A percentile compares a stretch with the other conserved stretches of the same genome.
These are phyloP conservation scores for Xiphophorus couchianus DNA, from an alignment of 2,113 vertebrate species.

Conservation along the genomic window DNA sequence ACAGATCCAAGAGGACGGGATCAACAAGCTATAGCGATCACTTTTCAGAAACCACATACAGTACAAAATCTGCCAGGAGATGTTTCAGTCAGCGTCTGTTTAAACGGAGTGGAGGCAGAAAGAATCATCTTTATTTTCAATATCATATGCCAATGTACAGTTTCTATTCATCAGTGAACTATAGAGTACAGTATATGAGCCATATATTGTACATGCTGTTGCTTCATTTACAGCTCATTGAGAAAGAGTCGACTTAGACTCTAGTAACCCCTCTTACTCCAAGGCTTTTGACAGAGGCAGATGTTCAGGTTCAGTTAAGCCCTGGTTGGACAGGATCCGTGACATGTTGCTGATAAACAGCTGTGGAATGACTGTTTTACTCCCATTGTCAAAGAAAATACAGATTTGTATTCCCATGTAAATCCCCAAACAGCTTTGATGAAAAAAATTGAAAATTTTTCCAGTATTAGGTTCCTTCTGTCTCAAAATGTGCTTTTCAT, in stretches of 20 bases:
- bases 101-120: constrained; percentile 11
- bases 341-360: constrained; percentile 48
- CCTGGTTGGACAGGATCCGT: constrained; percentile 17
- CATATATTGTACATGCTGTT: background rate
- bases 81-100: background rate
- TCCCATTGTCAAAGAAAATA: constrained; percentile 45
- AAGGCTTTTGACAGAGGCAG: constrained; percentile 36
- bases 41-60: constrained; percentile 37
- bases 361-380: constrained; percentile 54
- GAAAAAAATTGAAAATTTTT: background rate
- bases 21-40: constrained; percentile 46
- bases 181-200: background rate
- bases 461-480: constrained; percentile 26
- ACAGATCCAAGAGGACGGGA: constrained; percentile 32
- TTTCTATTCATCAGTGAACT: constrained; percentile 5
- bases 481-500: constrained; percentile 31
- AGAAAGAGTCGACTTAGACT: background rate
- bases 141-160: constrained; percentile 1
- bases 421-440: constrained; percentile 29
- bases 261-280: constrained; percentile 14
- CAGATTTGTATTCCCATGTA: constrained; percentile 49
- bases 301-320: constrained; percentile 61
- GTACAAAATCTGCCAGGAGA: constrained; percentile 35
- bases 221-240: background rate
- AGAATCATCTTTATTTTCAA: constrained; percentile 7